Base-by-base conservation (phyloP, 2,888 invertebrate genomes). In the Gasteruption jaculator region DNA sequence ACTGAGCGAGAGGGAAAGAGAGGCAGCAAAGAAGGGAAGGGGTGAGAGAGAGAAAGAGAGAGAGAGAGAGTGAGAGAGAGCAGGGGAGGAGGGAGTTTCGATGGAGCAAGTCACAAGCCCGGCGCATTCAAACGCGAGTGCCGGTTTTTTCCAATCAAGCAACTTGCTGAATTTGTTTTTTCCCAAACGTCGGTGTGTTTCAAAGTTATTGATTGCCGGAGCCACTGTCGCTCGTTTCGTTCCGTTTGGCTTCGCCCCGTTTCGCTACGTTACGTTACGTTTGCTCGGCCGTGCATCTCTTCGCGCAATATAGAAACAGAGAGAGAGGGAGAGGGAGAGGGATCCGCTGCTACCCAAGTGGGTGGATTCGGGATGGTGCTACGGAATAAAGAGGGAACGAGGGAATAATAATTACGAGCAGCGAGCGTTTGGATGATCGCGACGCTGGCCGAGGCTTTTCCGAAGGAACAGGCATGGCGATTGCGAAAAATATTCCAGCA, bases 191-290 rank as follows among this genome's bases (percentile, higher is more conserved):
- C 58, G 57, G 51, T 58, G 56, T 52, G 55, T 61, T 57, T 52
- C 53, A 54, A 56, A 58, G 58, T 61, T 61, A 65, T 66, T 64
- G 65, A 65, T 64, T 63, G 63, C 55, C 55, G 41, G 35, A 45
- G 38, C 46, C 48, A 48, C 48, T 52, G 52, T 41, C 45, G 49
- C 49, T 51, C 49, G 55, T 57, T 53, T 56, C 57, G 60, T 55
- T 50, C 52, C 60, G 60, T 61, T 57, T 58, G 58, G 60, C 60
- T 60, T 62, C 65, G 66, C 54, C 58, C 55, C 61, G 65, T 65
- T 67, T 63, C 66, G 59, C 60, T 60, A 57, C 67, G 65, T 65
- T 63, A 60, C 62, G 62, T 62, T 60, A 65, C 63, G 63, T 64
- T 60, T 60, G 62, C 61, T 60, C 61, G 59, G 54, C 60, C 58